phyloP scores from a whole-genome alignment of 2,113 vertebrate species.

The Salvelinus namaycush region DNA sequence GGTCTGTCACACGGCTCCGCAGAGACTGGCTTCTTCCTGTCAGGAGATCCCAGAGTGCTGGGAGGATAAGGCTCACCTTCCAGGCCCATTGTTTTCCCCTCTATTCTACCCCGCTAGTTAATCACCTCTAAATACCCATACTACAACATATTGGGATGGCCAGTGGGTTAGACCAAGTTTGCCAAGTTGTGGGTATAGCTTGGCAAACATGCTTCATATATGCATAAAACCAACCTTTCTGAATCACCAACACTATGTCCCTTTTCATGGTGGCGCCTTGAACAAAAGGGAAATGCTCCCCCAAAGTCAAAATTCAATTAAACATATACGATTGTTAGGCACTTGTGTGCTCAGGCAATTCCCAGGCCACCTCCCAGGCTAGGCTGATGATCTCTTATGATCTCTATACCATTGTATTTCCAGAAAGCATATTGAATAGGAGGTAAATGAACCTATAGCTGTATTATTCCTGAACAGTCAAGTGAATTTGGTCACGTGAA shows the following conservation, averaged over 20 bases:
- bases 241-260: not conserved
- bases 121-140: constrained; percentile 11
- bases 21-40: constrained; percentile 35
- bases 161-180: not conserved
- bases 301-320: constrained; percentile 12
- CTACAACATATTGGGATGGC: not conserved
- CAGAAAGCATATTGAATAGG: no score
- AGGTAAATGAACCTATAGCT: no score
- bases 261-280: not conserved
- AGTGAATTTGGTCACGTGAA: no score
- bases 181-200: not conserved
- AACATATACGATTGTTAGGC: not conserved
- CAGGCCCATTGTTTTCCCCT: constrained; percentile 21
- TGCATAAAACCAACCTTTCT: no score
- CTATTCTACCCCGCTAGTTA: not conserved
- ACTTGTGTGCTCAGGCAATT: not conserved
- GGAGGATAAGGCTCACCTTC: constrained; percentile 11
- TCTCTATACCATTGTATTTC: no score
- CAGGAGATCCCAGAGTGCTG: constrained; percentile 2
- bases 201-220: no score
- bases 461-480: no score
- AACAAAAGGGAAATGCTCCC: constrained; percentile 2
- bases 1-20: constrained; percentile 35
- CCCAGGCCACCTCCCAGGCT: not conserved
- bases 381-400: not conserved